Evolutionary conservation across 92 coral and sea anemone genomes (phyloP).

Genomic region (Porites divaricata): DNA sequence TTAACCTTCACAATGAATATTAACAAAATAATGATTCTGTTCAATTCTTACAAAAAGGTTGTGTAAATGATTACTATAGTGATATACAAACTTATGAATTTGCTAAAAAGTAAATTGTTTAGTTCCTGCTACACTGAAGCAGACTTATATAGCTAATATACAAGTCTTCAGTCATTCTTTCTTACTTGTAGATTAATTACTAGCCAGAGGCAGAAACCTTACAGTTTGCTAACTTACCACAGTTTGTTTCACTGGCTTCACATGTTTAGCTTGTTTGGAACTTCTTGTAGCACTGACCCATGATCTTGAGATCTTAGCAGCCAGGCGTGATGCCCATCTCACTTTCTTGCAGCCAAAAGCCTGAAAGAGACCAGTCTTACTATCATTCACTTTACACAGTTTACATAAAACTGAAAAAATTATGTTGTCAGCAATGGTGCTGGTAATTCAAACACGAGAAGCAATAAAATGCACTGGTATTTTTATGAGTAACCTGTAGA

Average conservation of each 20-base stretch:
- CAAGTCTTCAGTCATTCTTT: neutral
- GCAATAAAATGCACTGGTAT: too few species aligned
- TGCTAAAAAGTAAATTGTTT: too few species aligned
- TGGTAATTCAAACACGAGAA: too few species aligned
- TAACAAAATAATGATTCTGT: too few species aligned
- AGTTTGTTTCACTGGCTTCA: neutral
- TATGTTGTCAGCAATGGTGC: neutral
- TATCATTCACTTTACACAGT: neutral
- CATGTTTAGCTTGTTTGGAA: constrained; percentile 5
- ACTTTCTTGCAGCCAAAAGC: constrained; percentile 5
- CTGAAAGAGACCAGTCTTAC: neutral
- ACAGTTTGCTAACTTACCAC: neutral
- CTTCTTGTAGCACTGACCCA: neutral
- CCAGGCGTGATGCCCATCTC: constrained; percentile 9
- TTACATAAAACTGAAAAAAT: too few species aligned
- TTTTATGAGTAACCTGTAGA: too few species aligned
- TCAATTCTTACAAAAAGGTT: too few species aligned
- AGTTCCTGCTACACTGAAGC: too few species aligned
- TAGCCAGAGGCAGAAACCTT: neutral
- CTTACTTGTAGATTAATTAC: neutral
- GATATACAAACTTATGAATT: too few species aligned
- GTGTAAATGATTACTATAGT: too few species aligned
- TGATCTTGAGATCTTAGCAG: neutral
- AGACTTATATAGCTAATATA: neutral
- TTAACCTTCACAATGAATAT: too few species aligned